Conservation (phyloP, 2,113 vertebrate genomes). For the Puffinus mauretanicus region DNA sequence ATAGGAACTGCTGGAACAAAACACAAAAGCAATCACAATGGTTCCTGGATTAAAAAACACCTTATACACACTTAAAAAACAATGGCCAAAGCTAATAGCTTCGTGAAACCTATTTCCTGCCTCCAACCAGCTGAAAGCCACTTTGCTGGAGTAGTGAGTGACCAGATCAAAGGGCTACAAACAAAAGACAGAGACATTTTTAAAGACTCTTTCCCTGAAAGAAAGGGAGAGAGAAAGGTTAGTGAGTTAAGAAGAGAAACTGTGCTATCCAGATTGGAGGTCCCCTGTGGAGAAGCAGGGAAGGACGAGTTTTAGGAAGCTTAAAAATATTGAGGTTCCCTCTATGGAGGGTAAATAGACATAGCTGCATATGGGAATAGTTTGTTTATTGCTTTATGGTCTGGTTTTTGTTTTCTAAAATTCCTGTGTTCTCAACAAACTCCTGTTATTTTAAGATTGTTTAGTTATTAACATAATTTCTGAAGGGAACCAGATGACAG, state of each 20-base stretch:
- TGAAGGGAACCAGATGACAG: neutral
- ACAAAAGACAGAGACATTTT: neutral
- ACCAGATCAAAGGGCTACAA: neutral
- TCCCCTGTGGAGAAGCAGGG: neutral
- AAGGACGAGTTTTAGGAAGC: neutral
- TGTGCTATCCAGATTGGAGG: neutral
- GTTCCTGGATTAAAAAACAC: neutral
- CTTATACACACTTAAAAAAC: neutral
- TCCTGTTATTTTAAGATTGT: neutral
- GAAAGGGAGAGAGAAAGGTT: neutral
- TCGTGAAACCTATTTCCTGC: neutral
- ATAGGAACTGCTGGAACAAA: constrained; percentile 2
- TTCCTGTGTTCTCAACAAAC: neutral
- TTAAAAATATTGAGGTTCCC: neutral
- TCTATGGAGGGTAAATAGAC: neutral
- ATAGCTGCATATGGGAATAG: neutral
- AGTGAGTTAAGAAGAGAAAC: neutral
- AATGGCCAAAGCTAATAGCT: neutral
- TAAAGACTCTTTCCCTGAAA: neutral
- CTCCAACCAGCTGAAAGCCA: neutral
- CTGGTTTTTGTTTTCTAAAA: neutral
- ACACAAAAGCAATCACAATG: neutral
- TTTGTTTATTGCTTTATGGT: neutral
- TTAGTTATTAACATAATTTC: neutral
- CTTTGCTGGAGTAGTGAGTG: neutral